Evolutionary conservation across 2,797 vertebrate genomes (phyloP), one percentile per base, ranked within the genome.

Genomic region (Mycteria americana): DNA sequence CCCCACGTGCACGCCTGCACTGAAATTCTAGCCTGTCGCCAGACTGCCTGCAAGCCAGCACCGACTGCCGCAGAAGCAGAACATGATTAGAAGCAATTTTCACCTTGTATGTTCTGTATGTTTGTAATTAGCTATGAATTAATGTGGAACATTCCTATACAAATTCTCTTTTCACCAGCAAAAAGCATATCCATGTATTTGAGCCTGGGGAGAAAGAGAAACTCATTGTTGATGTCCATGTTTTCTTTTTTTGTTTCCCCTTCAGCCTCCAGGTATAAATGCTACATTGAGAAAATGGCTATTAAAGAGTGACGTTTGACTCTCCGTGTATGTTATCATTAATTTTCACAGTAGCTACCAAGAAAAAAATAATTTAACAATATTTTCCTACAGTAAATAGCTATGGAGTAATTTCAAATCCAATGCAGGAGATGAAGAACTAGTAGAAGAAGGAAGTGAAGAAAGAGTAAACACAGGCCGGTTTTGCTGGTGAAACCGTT

Each of bases 51-150:
- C 79, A 53, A 88, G 23, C 18, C 54, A 69, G 45, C 4, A 0
- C 41, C 5, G 8, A 35, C 53, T 70, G 57, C 3, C 0, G 2
- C 89, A 94, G 89, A 76, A 86, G 54, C 65, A 76, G 76, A 81
- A 63, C 59, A 8, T 19, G 91, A 75, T 77, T 79, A 89, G 84
- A 46, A 80, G 70, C 77, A 88, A 37, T 94, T 96, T 91, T 87
- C 93, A 93, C 78, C 86, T 91, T 83, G 45, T 11, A 2, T 19
- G 35, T 77, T 80, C 81, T 85, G 39, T 64, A 19, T 70, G 57
- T 80, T 91, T 93, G 92, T 46, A 88, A 89, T 96, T 91, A 93
- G 74, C 48, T 37, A 63, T 37, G 62, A 80, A 88, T 82, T 89
- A 85, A 79, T 6, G 19, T 0, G 0, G 24, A 53, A 80, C 53